Percentiles rank a stretch among this genome's conserved stretches.
phyloP scores from a whole-genome alignment of 1,140 invertebrate species.

The Penaeus chinensis region DNA sequence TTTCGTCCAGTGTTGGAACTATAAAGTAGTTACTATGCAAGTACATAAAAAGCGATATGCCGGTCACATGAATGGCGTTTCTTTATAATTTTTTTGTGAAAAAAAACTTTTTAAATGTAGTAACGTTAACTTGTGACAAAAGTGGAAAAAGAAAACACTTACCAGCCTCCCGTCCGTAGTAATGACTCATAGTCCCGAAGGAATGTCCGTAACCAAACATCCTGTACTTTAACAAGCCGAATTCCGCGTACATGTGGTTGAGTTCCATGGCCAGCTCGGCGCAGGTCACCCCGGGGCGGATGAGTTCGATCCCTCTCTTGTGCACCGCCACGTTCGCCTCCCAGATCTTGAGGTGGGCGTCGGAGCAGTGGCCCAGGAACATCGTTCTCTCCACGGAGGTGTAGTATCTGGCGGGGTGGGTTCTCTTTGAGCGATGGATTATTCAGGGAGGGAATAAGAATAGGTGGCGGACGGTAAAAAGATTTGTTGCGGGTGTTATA shows the following conservation, averaged over 20 bases:
- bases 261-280: conserved; percentile 45
- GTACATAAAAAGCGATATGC: not conserved
- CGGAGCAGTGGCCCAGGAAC: conserved; percentile 52
- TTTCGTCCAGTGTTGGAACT: too few relatives aligned
- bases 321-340: conserved; percentile 50
- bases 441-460: not conserved
- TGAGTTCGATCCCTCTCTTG: conserved; percentile 45
- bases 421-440: not conserved
- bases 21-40: not conserved
- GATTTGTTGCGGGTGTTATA: too few relatives aligned
- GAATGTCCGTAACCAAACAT: conserved; percentile 54
- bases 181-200: conserved; percentile 44
- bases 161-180: conserved; percentile 53
- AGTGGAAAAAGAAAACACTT: not conserved
- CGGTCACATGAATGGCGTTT: not conserved
- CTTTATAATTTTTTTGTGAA: not conserved
- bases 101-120: not conserved
- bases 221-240: conserved; percentile 37
- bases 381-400: conserved; percentile 43
- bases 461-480: not conserved
- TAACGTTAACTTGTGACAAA: too few relatives aligned
- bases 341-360: conserved; percentile 51
- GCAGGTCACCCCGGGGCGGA: conserved; percentile 35
- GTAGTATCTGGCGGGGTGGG: conserved; percentile 30
- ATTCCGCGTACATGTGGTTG: conserved; percentile 44